Evolutionary conservation across 2,888 invertebrate species (phyloP).

Genomic region (Habrosyne pyritoides): DNA sequence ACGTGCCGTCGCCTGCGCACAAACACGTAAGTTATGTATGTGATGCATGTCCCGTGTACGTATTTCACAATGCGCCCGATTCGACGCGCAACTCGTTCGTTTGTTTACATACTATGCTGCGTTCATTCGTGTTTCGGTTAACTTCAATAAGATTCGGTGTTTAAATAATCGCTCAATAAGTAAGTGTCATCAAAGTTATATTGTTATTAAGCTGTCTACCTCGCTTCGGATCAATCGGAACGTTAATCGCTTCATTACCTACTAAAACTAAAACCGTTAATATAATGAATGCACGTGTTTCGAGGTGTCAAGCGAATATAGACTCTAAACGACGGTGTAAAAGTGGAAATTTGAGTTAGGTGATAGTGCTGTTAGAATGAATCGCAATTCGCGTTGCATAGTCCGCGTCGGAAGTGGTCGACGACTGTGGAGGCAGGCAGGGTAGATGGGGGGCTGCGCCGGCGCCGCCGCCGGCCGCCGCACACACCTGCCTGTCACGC

Average conservation of each 20-base stretch:
- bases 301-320: slow-evolving; percentile 25
- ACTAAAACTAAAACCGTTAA: slow-evolving; percentile 60
- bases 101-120: slow-evolving; percentile 57
- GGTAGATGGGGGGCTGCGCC: slow-evolving; percentile 49
- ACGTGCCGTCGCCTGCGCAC: slow-evolving; percentile 56
- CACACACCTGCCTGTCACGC: slow-evolving; percentile 66
- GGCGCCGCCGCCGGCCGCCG: slow-evolving; percentile 33
- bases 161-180: slow-evolving; percentile 6
- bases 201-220: slow-evolving; percentile 21
- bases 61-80: slow-evolving; percentile 63
- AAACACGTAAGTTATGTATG: slow-evolving; percentile 76
- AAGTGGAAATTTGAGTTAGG: slow-evolving; percentile 25
- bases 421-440: slow-evolving; percentile 25
- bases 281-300: slow-evolving; percentile 51
- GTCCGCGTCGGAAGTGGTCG: slow-evolving; percentile 52
- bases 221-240: slow-evolving; percentile 37
- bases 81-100: slow-evolving; percentile 60
- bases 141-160: slow-evolving; percentile 24
- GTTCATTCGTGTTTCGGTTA: slow-evolving; percentile 29
- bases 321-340: slow-evolving; percentile 26
- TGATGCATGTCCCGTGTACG: slow-evolving; percentile 58
- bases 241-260: slow-evolving; percentile 49
- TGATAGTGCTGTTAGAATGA: slow-evolving; percentile 25
- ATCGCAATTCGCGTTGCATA: slow-evolving; percentile 50
- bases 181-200: slow-evolving; percentile 21